phyloP scores from a whole-genome alignment of 2,888 invertebrate genomes.

The Zaprionus lineosus region DNA sequence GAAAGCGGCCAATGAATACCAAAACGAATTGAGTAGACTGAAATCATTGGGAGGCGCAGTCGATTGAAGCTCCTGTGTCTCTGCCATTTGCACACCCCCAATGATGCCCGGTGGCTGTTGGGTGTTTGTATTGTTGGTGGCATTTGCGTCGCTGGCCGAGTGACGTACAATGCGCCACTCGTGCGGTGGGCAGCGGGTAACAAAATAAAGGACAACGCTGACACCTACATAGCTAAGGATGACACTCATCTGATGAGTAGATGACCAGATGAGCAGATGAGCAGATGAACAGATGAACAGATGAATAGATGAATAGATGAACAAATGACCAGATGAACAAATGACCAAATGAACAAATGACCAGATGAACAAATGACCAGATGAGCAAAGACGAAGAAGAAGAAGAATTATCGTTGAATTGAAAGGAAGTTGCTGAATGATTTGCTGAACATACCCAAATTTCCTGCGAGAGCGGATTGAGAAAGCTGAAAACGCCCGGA shows the following conservation, averaged over 20 bases:
- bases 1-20: conserved; percentile 98
- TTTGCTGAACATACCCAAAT: conserved; percentile 91
- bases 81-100: not conserved
- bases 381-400: no score
- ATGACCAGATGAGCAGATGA: no score
- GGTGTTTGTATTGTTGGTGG: conserved; percentile 47
- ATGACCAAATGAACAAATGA: no score
- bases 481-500: conserved; percentile 98
- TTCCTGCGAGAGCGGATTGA: conserved; percentile 97
- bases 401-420: not conserved
- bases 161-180: conserved; percentile 93
- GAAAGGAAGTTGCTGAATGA: not conserved
- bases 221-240: conserved; percentile 97
- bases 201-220: conserved; percentile 98
- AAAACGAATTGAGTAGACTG: conserved; percentile 96
- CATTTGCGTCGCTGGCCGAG: conserved; percentile 37
- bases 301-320: no score
- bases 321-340: no score
- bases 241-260: conserved; percentile 88
- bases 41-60: conserved; percentile 88
- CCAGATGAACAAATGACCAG: no score
- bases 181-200: conserved; percentile 97
- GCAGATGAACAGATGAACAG: no score
- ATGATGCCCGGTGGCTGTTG: conserved; percentile 72
- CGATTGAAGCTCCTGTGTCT: conserved; percentile 31